Base-by-base conservation (phyloP, 2,797 vertebrate genomes). In the Psittacula echo region DNA sequence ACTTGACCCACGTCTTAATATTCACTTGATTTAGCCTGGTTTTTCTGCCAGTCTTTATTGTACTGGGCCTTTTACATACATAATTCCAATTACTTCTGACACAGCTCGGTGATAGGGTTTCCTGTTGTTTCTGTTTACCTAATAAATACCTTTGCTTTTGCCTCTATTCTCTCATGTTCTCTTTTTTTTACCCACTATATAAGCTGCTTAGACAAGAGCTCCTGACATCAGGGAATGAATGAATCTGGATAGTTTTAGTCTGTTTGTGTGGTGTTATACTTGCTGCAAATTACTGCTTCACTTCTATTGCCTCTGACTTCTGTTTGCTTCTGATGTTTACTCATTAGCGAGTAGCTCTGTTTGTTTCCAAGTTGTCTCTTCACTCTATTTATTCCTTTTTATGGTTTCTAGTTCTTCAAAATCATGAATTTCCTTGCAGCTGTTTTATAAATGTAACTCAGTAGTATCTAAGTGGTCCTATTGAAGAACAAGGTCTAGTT, bases 121-220 rank as follows among this genome's bases (percentile, higher is more conserved):
- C 66, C 42, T 75, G 32, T 80, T 53, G 34, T 90, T 90, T 92
- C 41, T 78, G 22, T 91, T 81, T 81, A 66, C 45, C 67, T 85
- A 23, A 64, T 75, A 91, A 89, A 82, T 78, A 65, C 15, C 42
- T 84, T 83, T 73, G 37, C 34, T 39, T 94, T 87, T 85, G 26
- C 41, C 44, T 73, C 21, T 85, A 0, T 74, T 87, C 48, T 79
- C 37, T 74, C 71, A 23, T 60, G 27, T 71, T 95, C 68, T 77
- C n/a, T 58, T 85, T 90, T 89, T 92, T 45, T 80, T 93, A 87
- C 12, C 48, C 32, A 26, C 82, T 62, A 2, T 51, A 30, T 95
- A 94, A 94, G 82, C 87, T 92, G 73, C 79, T 94, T 87, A 93
- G 73, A 82, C 68, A 58, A 72, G 51, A 85, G 91, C 70, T 89